Conservation (phyloP, 2,113 vertebrate species). For the Tricholaema leucomelas region DNA sequence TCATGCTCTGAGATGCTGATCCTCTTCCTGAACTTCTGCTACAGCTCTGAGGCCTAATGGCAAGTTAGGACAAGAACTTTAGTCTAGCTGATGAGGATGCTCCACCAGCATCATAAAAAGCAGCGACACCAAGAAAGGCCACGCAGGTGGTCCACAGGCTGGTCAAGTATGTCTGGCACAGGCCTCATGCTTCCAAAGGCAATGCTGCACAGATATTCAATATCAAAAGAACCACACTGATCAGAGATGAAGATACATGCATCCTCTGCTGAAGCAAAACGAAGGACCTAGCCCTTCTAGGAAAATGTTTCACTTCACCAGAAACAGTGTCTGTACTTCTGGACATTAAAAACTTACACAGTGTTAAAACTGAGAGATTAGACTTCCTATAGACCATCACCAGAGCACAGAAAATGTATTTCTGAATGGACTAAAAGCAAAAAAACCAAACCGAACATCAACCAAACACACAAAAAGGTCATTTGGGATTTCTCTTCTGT, state of each 20-base stretch:
- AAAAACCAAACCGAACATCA: no score
- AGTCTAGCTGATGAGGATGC: not conserved
- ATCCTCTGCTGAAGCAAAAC: not conserved
- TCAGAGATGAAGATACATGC: not conserved
- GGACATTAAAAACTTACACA: not conserved
- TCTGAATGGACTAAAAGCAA: not conserved
- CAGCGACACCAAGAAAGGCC: not conserved
- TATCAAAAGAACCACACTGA: not conserved
- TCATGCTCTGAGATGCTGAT: rapidly evolving
- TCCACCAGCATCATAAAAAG: not conserved
- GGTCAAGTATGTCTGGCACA: not conserved
- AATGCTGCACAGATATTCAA: not conserved
- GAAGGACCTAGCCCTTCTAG: not conserved
- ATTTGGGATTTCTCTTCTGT: not conserved
- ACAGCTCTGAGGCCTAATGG: not conserved
- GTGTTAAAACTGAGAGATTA: not conserved
- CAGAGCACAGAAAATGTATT: not conserved
- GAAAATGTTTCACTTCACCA: not conserved
- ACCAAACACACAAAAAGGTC: rapidly evolving
- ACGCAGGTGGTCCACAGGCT: rapidly evolving
- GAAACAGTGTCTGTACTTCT: not conserved
- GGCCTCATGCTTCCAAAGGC: not conserved
- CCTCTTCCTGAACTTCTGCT: not conserved
- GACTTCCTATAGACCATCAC: not conserved
- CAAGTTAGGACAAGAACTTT: not conserved